Evolutionary conservation across 2,797 vertebrate genomes (phyloP).

Genomic region (Myiotriccus ornatus): DNA sequence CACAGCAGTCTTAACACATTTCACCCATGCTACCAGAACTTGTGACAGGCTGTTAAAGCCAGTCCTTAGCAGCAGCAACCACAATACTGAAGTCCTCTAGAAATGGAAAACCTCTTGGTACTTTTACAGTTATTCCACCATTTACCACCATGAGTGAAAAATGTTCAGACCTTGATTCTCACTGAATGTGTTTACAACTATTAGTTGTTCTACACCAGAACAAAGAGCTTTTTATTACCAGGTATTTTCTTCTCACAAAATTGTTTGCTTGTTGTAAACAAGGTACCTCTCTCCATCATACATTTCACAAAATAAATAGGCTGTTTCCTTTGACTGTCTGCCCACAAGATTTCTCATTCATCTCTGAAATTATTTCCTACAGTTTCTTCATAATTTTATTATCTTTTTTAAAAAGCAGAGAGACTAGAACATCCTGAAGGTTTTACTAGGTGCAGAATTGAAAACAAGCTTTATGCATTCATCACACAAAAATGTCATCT

Average conservation of each 20-base stretch:
- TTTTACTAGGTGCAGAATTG: not conserved
- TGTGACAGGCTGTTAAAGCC: not conserved
- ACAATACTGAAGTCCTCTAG: not conserved
- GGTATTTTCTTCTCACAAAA: not conserved
- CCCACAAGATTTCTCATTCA: not conserved
- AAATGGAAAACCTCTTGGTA: not conserved
- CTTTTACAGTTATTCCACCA: not conserved
- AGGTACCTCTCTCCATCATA: not conserved
- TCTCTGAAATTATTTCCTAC: not conserved
- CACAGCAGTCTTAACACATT: constrained; percentile 6
- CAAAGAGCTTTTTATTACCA: not conserved
- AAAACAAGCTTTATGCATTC: not conserved
- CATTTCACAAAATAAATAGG: not conserved
- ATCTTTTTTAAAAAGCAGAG: not conserved
- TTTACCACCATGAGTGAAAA: not conserved
- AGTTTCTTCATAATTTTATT: not conserved
- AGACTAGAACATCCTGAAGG: not conserved
- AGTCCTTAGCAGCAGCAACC: not conserved
- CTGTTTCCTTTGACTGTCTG: not conserved
- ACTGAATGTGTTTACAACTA: not conserved
- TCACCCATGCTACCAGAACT: not conserved
- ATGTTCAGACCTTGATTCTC: not conserved
- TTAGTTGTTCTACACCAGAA: not conserved
- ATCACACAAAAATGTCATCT: not conserved
- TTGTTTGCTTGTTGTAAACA: not conserved